phyloP scores from a whole-genome alignment of 1,140 invertebrate genomes.

The Oppia nitens region DNA sequence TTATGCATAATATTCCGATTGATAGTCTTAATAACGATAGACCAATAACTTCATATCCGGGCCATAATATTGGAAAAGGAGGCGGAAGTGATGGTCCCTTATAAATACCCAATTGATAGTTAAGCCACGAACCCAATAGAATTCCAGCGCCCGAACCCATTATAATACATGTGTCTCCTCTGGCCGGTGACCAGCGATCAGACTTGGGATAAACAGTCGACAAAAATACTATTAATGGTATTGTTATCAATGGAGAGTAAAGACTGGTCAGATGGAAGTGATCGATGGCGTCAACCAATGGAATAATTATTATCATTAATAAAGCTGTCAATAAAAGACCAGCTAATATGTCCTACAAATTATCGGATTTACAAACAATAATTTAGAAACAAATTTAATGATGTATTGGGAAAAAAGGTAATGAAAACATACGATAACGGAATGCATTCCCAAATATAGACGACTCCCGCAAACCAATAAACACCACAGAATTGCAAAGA shows the following conservation, averaged over 20 bases:
- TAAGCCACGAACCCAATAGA: slow-evolving; percentile 60
- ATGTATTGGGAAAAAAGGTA: not conserved
- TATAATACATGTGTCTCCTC: slow-evolving; percentile 69
- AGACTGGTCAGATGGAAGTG: slow-evolving; percentile 46
- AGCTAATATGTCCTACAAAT: slow-evolving; percentile 48
- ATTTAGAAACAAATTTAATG: slow-evolving; percentile 3
- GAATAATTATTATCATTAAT: slow-evolving; percentile 51
- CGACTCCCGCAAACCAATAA: slow-evolving; percentile 59
- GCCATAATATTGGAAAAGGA: slow-evolving; percentile 59
- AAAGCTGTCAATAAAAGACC: slow-evolving; percentile 46
- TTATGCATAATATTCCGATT: slow-evolving; percentile 51
- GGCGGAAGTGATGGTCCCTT: slow-evolving; percentile 30
- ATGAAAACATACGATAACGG: slow-evolving; percentile 45
- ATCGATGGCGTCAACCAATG: slow-evolving; percentile 52
- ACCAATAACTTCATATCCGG: slow-evolving; percentile 47
- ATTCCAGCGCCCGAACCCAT: slow-evolving; percentile 60
- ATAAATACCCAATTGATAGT: slow-evolving; percentile 49
- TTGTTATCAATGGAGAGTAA: slow-evolving; percentile 44
- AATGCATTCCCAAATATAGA: slow-evolving; percentile 82
- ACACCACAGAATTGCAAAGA: slow-evolving; percentile 42
- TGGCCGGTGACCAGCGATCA: slow-evolving; percentile 63
- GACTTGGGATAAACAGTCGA: slow-evolving; percentile 49
- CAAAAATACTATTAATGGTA: slow-evolving; percentile 42
- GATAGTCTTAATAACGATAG: slow-evolving; percentile 45
- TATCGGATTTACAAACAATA: not conserved